phyloP scores from a whole-genome alignment of 2,797 vertebrate species.

The Sarcophilus harrisii region DNA sequence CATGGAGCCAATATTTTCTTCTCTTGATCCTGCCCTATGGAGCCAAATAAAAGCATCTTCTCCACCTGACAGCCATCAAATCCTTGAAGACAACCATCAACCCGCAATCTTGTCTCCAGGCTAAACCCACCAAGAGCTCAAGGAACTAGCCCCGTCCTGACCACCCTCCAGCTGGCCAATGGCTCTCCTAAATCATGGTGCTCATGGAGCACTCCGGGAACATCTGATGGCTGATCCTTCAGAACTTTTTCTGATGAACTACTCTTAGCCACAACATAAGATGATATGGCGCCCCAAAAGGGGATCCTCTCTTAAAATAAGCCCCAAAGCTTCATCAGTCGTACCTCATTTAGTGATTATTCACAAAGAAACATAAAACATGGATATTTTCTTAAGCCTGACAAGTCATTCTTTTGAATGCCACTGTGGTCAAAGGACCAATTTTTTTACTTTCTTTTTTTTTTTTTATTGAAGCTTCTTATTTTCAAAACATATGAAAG shows the following conservation, averaged over 20 bases:
- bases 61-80: not conserved
- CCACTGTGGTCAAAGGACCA: not conserved
- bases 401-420: not conserved
- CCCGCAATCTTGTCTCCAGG: not conserved
- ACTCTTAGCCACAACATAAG: not conserved
- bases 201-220: not conserved
- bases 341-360: too few relatives aligned
- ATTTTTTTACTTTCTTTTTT: too few relatives aligned
- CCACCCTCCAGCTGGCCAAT: not conserved
- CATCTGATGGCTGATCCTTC: not conserved
- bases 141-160: not conserved
- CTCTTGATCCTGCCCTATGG: not conserved
- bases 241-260: not conserved
- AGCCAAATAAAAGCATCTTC: not conserved
- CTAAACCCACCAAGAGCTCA: not conserved
- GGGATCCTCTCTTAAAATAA: not conserved
- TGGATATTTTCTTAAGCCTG: not conserved
- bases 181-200: not conserved
- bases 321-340: not conserved
- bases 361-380: not conserved
- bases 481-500: too few relatives aligned
- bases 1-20: not conserved
- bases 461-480: too few relatives aligned
- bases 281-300: too few relatives aligned
- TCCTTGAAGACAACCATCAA: not conserved